Conservation (phyloP, 2,113 vertebrate genomes). For the Pseudolaguvia tuberculata region DNA sequence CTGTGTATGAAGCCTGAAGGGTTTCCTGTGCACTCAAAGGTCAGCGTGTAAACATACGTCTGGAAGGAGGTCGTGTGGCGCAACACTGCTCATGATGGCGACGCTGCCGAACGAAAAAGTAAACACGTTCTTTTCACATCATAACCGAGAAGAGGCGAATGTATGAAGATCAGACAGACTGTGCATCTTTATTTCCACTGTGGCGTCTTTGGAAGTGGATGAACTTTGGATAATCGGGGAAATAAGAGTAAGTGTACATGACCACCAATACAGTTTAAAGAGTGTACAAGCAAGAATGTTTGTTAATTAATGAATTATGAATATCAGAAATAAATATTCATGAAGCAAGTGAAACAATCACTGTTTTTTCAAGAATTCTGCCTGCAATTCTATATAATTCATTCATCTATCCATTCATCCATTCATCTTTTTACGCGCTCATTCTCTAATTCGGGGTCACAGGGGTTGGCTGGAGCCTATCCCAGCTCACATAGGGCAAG, state of each 20-base stretch:
- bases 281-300: background rate
- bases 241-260: background rate
- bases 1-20: slow-evolving; percentile 70
- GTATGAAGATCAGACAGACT: slow-evolving; percentile 39
- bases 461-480: no score
- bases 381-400: no score
- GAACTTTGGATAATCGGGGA: slow-evolving; percentile 8
- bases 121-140: slow-evolving; percentile 23
- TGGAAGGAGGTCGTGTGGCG: slow-evolving; percentile 50
- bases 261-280: slow-evolving; percentile 15
- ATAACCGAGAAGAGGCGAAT: slow-evolving; percentile 30
- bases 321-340: background rate
- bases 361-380: background rate
- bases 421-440: no score
- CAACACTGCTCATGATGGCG: slow-evolving; percentile 40
- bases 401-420: no score
- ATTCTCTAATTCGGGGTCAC: no score
- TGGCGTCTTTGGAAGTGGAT: slow-evolving; percentile 4
- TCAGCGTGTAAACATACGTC: slow-evolving; percentile 66
- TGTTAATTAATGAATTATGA: background rate
- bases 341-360: background rate
- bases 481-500: no score
- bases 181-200: slow-evolving; percentile 9
- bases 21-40: slow-evolving; percentile 71
- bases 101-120: slow-evolving; percentile 45